Percentiles rank a stretch among this genome's conserved stretches.
These are phyloP conservation scores for Numida meleagris DNA, from an alignment of 2,113 vertebrate species.

Conservation along the genomic window DNA sequence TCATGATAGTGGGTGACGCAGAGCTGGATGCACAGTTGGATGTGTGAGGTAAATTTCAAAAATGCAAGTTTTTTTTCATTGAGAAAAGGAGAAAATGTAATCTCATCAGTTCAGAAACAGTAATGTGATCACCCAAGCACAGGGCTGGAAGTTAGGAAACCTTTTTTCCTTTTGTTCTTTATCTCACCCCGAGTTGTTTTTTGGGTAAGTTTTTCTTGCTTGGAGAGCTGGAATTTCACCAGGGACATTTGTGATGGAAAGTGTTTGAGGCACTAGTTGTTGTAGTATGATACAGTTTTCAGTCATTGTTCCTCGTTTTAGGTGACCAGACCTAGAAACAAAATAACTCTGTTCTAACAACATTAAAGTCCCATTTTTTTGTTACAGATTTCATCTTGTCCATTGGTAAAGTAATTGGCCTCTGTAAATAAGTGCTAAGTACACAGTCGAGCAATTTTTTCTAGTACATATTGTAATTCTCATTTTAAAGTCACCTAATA, in stretches of 20 bases:
- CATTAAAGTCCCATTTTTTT: not conserved
- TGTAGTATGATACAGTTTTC: not conserved
- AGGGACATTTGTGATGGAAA: not conserved
- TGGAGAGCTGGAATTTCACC: not conserved
- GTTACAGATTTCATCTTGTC: constrained; percentile 24
- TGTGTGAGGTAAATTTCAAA: not conserved
- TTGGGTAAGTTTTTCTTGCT: constrained; percentile 6
- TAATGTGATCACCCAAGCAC: not conserved
- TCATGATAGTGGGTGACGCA: not conserved
- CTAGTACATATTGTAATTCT: constrained; percentile 20
- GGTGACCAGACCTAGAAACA: constrained; percentile 1
- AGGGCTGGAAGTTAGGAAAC: not conserved
- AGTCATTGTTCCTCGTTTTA: not conserved
- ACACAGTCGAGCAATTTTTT: constrained; percentile 47
- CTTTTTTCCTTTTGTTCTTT: constrained; percentile 11
- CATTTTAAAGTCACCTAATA: constrained; percentile 51
- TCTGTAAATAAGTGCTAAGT: constrained; percentile 43
- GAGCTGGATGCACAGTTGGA: not conserved
- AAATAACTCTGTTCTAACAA: constrained; percentile 1
- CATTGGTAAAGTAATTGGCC: constrained; percentile 18
- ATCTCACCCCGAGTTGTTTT: not conserved
- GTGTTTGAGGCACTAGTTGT: not conserved
- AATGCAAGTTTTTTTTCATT: not conserved
- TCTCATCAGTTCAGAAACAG: not conserved
- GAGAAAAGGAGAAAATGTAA: not conserved